Evolutionary conservation across 2,888 invertebrate species (phyloP), one percentile per base, ranked within the genome.

Genomic region (Caenorhabditis sp.): DNA sequence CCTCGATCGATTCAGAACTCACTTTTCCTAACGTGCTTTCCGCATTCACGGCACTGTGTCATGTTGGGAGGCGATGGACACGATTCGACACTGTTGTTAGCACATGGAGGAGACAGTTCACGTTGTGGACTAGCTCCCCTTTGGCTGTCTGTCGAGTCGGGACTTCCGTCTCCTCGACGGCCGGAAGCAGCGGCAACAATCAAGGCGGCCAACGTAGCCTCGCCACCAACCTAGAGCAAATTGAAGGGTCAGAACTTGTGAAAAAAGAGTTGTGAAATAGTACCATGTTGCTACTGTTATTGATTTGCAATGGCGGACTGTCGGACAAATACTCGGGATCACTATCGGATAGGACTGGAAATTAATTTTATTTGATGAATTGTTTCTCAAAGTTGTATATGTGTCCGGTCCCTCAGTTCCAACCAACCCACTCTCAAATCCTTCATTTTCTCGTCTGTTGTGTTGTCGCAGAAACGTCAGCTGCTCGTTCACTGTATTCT

Each of bases 21-120:
- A 90, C 90, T 84, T 88, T 91, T 91, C 68, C 90, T 53, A 65
- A 91, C 88, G 80, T 90, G 90, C 72, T 91, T 92, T n/a, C 91
- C 91, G 77, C 92, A 92, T 71, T 89, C 86, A n/a, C 80, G 80
- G 70, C 92, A 92, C 50, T 87, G 87, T 8, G 90, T 88, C 28
- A 55, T 28, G 15, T 50, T 71, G 32, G 64, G 58, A 61, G 67
- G 61, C 4, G 62, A 51, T 50, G 72, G 37, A 28, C 71, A 55
- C 56, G 80, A 64, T 3, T 74, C 74, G 44, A 35, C 58, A 67
- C 61, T 76, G 13, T 51, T 32, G 6, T 37, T 28, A 15, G 58
- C 32, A 22, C 56, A 47, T 9, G 28, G 44, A 51, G 76, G 76
- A 13, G 76, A 76, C 24, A 67, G 53, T 32, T 76, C 76, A 32